These are phyloP conservation scores for Sterrhoptilus dennistouni DNA, from an alignment of 2,113 vertebrate species.

Conservation along the genomic window DNA sequence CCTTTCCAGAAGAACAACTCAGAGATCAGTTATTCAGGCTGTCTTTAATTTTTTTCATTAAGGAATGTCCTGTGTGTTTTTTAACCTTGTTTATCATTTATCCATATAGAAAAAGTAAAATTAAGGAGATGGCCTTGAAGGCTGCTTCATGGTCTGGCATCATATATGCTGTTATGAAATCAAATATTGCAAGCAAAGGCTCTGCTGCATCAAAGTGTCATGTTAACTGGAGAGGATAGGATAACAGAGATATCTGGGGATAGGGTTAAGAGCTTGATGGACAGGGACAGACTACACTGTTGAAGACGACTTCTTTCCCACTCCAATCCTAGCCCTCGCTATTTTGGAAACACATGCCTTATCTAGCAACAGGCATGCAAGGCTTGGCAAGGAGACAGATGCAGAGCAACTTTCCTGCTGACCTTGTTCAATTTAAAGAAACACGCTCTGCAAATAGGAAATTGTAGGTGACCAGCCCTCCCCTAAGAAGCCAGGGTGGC, in stretches of 20 bases:
- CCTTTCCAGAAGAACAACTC: not conserved
- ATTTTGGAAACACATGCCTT: constrained; percentile 93
- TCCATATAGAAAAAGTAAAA: not conserved
- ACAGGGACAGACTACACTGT: constrained; percentile 76
- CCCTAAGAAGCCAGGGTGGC: constrained; percentile 41
- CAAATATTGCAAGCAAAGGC: not conserved
- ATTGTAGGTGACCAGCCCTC: constrained; percentile 67
- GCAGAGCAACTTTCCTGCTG: constrained; percentile 75
- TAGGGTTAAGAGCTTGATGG: constrained; percentile 80
- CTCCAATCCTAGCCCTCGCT: constrained; percentile 82
- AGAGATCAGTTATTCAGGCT: not conserved
- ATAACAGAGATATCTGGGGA: constrained; percentile 74
- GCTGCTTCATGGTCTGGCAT: not conserved
- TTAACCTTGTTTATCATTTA: not conserved
- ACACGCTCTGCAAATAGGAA: constrained; percentile 78
- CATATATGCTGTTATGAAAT: constrained; percentile 40
- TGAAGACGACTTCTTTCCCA: constrained; percentile 72
- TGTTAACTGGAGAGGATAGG: constrained; percentile 53
- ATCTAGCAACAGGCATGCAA: constrained; percentile 79
- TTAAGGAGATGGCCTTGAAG: not conserved
- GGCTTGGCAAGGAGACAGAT: constrained; percentile 81
- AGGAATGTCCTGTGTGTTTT: not conserved
- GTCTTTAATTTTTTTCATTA: not conserved
- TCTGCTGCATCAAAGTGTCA: constrained; percentile 50
- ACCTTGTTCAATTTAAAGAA: constrained; percentile 79